phyloP scores from a whole-genome alignment of 2,113 vertebrate genomes.

The Mastomys coucha region DNA sequence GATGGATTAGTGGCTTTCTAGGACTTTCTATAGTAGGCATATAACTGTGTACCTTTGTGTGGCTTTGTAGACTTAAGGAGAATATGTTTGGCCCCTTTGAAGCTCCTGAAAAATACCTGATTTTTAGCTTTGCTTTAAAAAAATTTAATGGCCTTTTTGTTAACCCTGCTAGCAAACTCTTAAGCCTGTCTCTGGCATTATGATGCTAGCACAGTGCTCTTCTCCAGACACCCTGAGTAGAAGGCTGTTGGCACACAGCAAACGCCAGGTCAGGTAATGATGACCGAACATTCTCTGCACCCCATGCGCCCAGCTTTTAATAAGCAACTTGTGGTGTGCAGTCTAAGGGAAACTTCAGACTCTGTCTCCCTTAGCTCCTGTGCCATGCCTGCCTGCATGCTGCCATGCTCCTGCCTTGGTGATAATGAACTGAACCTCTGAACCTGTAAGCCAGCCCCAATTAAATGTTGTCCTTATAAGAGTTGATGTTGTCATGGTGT shows the following conservation, averaged over 20 bases:
- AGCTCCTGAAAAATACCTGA: background rate
- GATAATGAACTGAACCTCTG: too few species aligned
- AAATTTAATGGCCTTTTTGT: background rate
- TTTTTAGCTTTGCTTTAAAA: conserved; percentile 16
- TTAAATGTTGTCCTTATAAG: too few species aligned
- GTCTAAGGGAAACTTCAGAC: background rate
- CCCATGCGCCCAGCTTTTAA: background rate
- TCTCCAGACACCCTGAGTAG: background rate
- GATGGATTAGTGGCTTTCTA: background rate
- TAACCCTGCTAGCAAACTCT: background rate
- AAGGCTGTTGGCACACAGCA: background rate
- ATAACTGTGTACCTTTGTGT: background rate
- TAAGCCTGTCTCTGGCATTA: background rate
- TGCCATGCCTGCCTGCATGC: too few species aligned
- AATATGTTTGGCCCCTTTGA: background rate
- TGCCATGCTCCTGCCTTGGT: too few species aligned
- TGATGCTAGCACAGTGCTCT: background rate
- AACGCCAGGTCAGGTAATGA: background rate
- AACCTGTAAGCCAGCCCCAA: too few species aligned
- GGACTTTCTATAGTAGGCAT: background rate
- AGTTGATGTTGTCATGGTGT: too few species aligned
- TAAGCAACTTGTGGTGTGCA: background rate
- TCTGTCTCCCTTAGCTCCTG: background rate
- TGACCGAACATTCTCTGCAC: background rate
- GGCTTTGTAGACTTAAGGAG: background rate